A percentile compares a stretch with the other conserved stretches of the same genome.
Conservation (phyloP, 2,797 vertebrate species). For the Tadarida brasiliensis region DNA sequence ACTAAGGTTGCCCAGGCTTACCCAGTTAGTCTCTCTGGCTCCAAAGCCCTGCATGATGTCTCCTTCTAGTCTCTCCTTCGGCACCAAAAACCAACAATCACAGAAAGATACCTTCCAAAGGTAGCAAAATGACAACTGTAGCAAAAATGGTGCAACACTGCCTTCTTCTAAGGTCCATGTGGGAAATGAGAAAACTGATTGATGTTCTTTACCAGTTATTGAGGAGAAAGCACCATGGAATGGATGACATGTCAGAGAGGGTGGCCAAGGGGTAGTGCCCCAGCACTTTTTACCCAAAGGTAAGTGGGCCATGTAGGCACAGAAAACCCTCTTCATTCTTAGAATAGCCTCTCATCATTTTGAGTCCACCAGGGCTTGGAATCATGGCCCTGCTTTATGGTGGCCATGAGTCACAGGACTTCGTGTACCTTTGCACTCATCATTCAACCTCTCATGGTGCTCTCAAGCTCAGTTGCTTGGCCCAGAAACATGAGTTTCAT, state of each 20-base stretch:
- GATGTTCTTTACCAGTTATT: not conserved
- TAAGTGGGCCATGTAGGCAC: not conserved
- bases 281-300: not conserved
- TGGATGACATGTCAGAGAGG: not conserved
- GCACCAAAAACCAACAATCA: not conserved
- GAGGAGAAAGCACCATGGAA: not conserved
- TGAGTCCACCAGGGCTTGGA: not conserved
- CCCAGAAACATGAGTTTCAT: not conserved
- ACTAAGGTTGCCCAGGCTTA: not conserved
- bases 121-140: not conserved
- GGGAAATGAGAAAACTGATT: not conserved
- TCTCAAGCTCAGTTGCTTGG: not conserved
- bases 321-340: not conserved
- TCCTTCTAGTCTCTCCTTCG: not conserved
- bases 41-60: not conserved
- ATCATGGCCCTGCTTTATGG: too few species aligned
- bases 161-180: not conserved
- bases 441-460: not conserved
- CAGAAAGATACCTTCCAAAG: not conserved
- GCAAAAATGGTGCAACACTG: not conserved
- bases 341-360: not conserved
- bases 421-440: not conserved
- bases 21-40: not conserved
- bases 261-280: rapidly evolving
- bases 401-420: not conserved